Evolutionary conservation across 2,888 invertebrate genomes (phyloP), one percentile per base, ranked within the genome.

Genomic region (Notodonta ziczac): DNA sequence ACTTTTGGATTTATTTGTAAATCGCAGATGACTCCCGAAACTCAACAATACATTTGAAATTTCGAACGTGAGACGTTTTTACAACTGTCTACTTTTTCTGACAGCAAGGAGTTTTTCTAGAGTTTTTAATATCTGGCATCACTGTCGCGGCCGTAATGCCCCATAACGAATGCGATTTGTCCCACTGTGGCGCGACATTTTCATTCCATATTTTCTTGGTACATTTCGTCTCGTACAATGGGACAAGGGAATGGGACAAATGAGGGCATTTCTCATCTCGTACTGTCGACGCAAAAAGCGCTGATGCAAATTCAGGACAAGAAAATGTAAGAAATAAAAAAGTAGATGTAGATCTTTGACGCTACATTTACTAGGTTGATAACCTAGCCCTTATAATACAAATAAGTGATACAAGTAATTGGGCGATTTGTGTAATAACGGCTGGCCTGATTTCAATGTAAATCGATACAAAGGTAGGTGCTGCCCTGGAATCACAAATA

Each of bases 201-300:
- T 53, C 55, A 14, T 57, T 57, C 55, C 57, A 62, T 65, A 65
- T 59, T 69, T 62, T 58, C 52, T 58, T 48, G 51, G 54, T 52
- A 70, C 58, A 73, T 69, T 69, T 58, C 59, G 12, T 59, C 57
- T 53, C 4, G 13, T 54, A 59, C 51, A 63, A 62, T 35, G 44
- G 7, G 13, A 58, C 16, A n/a, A 51, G 53, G 39, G 50, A 59
- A 59, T 53, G 54, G 62, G 70, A 66, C 61, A 67, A 70, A 73
- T 70, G 67, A 56, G 58, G 51, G 57, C 62, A 62, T 67, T 67
- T 65, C 61, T 67, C 71, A 70, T 73, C 62, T 61, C n/a, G 55
- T 42, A 61, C 48, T 59, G 42, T 54, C 55, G 59, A 62, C 62
- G 52, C 60, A 66, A 65, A 61, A 63, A 60, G 39, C 54, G 54